Evolutionary conservation across 2,113 vertebrate species (phyloP).

Genomic region (Lasiurus cinereus): DNA sequence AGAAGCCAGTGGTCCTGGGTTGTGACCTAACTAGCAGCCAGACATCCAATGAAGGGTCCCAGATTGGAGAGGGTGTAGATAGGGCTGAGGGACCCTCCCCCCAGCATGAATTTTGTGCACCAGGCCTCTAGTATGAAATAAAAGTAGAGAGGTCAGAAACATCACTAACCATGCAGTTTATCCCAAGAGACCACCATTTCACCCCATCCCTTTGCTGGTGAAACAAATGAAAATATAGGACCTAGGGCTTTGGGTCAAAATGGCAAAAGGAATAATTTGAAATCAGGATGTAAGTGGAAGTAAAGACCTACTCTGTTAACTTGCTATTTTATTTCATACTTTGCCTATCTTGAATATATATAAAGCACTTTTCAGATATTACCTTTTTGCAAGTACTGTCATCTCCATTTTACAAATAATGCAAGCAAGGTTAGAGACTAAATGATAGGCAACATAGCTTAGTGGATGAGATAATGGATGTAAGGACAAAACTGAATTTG

Average conservation of each 20-base stretch:
- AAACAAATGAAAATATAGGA: not conserved
- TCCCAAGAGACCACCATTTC: not conserved
- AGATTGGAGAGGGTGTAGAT: too few species aligned
- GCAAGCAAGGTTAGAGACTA: not conserved
- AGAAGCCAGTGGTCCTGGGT: too few species aligned
- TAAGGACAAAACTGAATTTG: conserved; percentile 5
- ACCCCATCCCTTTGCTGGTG: not conserved
- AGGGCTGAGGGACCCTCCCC: too few species aligned
- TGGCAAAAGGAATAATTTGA: not conserved
- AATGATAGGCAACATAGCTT: not conserved
- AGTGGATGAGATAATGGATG: not conserved
- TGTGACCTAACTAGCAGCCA: too few species aligned
- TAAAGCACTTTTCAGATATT: not conserved
- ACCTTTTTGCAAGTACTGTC: conserved; percentile 32
- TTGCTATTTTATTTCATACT: not conserved
- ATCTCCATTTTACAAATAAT: not conserved
- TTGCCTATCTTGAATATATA: conserved; percentile 12
- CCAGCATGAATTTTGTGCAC: too few species aligned
- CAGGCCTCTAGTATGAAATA: not conserved
- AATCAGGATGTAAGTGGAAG: not conserved
- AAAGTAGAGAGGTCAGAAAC: conserved; percentile 6
- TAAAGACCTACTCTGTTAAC: not conserved
- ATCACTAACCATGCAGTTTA: not conserved
- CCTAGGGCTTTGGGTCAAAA: not conserved
- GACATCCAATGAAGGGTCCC: too few species aligned